Conservation (phyloP, 2,888 invertebrate genomes). For the Aphidoletes aphidimyza region DNA sequence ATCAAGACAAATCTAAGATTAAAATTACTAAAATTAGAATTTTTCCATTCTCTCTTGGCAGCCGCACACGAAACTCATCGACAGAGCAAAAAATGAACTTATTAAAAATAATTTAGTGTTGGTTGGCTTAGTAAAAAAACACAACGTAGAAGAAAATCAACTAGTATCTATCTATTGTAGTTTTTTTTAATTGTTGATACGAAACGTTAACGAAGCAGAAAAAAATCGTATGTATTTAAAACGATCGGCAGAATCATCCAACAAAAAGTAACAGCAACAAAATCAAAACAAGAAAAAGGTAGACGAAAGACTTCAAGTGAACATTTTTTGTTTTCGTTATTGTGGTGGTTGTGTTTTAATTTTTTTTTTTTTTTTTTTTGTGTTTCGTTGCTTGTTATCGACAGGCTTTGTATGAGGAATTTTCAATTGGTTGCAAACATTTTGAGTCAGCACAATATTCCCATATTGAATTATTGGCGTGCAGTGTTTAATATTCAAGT, state of each 20-base stretch:
- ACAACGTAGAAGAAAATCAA: not conserved
- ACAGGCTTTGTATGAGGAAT: not conserved
- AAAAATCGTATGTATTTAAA: conserved; percentile 44
- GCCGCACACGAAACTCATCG: not conserved
- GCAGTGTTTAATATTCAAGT: not conserved
- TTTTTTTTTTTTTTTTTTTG: not conserved
- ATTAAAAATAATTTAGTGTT: conserved; percentile 52
- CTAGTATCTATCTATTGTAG: too few species aligned
- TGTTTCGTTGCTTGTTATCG: not conserved
- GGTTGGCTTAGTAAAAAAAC: not conserved
- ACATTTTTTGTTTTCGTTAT: too few species aligned
- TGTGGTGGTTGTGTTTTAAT: too few species aligned
- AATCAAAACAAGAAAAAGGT: conserved; percentile 13
- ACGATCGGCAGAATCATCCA: conserved; percentile 47
- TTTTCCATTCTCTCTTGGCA: too few species aligned
- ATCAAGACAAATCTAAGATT: too few species aligned
- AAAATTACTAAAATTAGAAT: too few species aligned
- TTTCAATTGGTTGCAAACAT: not conserved
- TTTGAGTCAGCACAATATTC: not conserved
- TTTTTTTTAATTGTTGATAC: not conserved
- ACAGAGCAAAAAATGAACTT: conserved; percentile 40
- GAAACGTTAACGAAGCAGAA: conserved; percentile 50
- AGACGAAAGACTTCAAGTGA: conserved; percentile 1
- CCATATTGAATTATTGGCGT: conserved; percentile 5
- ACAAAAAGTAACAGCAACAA: conserved; percentile 41